A percentile compares a stretch with the other conserved stretches of the same genome.
Evolutionary conservation across 2,113 vertebrate species (phyloP).

Genomic region (Leucoraja erinaceus): DNA sequence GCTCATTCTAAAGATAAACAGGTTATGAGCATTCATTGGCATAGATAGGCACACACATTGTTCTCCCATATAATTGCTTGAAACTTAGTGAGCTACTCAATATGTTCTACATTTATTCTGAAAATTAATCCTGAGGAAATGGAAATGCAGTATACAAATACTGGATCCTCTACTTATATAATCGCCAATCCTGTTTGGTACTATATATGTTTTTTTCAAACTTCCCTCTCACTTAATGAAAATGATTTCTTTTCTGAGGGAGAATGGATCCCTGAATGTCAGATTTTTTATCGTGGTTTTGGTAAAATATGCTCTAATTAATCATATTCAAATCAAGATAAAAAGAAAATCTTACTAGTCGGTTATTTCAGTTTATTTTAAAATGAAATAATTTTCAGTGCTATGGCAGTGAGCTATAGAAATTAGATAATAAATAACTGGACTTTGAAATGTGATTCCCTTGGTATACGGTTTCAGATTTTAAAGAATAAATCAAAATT

Average conservation of each 20-base stretch:
- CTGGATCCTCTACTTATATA: background rate
- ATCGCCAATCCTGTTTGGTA: background rate
- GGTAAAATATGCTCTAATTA: background rate
- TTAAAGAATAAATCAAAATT: background rate
- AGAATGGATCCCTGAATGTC: background rate
- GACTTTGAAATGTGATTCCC: background rate
- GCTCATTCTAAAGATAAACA: background rate
- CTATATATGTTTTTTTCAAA: background rate
- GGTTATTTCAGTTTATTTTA: background rate
- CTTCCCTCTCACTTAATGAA: background rate
- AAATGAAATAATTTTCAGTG: background rate
- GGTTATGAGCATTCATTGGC: slow-evolving; percentile 4
- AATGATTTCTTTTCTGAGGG: background rate
- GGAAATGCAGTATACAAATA: background rate
- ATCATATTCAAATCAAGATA: background rate
- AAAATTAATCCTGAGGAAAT: background rate
- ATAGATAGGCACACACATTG: slow-evolving; percentile 10
- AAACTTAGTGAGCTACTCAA: background rate
- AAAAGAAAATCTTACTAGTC: background rate
- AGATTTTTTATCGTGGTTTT: background rate
- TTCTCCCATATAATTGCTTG: slow-evolving; percentile 11
- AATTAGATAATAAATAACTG: background rate
- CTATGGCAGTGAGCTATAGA: background rate
- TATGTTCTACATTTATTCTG: background rate
- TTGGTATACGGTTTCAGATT: background rate